Conservation (phyloP, 2,797 vertebrate genomes). For the Gallinago solitaria region DNA sequence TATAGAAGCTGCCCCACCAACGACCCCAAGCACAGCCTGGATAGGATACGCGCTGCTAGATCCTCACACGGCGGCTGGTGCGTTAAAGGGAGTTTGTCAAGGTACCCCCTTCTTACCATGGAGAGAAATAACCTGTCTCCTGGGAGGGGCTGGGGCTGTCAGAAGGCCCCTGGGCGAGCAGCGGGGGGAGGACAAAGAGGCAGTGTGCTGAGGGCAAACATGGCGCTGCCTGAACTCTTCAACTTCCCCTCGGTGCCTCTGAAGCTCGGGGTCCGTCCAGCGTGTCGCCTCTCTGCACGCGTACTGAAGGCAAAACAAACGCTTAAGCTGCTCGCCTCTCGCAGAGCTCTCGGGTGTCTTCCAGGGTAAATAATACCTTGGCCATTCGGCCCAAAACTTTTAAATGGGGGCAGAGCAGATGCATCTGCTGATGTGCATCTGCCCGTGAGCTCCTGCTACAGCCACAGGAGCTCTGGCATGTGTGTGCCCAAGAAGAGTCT, state of each 20-base stretch:
- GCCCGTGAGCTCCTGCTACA: not conserved
- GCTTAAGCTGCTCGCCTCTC: not conserved
- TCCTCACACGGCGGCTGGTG: not conserved
- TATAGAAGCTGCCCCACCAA: not conserved
- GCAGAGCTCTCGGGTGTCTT: slow-evolving; percentile 2
- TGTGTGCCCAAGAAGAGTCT: not conserved
- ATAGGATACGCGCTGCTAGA: not conserved
- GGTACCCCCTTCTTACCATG: not conserved
- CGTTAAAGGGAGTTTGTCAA: slow-evolving; percentile 23
- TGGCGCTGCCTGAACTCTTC: slow-evolving; percentile 70
- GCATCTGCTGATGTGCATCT: not conserved
- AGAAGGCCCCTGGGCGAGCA: slow-evolving; percentile 3
- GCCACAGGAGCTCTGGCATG: not conserved
- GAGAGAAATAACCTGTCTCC: not conserved
- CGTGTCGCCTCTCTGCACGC: not conserved
- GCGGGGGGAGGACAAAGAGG: slow-evolving; percentile 44
- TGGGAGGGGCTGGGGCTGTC: not conserved
- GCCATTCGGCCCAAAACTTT: not conserved
- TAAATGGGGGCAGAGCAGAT: not conserved
- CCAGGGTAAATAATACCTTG: slow-evolving; percentile 41
- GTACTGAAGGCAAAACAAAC: not conserved
- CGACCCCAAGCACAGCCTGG: not conserved
- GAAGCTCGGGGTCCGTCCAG: not conserved
- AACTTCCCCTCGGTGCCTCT: slow-evolving; percentile 55
- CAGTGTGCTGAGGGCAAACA: slow-evolving; percentile 52